phyloP scores from a whole-genome alignment of 2,797 vertebrate species.

The Takifugu ocellatus region DNA sequence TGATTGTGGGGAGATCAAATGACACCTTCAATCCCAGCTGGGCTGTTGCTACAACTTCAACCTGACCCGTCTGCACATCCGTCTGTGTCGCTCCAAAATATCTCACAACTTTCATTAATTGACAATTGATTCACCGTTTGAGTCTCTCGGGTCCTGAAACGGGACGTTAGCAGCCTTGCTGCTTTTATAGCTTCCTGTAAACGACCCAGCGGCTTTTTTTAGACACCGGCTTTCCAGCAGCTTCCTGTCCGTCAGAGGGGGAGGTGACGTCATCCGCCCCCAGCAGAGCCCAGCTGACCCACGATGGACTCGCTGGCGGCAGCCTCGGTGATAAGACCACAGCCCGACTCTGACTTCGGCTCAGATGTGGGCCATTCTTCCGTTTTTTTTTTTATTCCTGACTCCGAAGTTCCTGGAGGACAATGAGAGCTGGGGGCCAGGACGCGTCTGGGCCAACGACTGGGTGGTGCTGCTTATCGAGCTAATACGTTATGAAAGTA shows the following conservation, averaged over 20 bases:
- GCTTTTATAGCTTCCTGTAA: conserved; percentile 69
- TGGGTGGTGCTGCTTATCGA: conserved; percentile 77
- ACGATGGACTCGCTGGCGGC: conserved; percentile 26
- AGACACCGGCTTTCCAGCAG: conserved; percentile 52
- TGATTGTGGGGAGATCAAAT: conserved; percentile 89
- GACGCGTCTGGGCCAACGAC: conserved; percentile 55
- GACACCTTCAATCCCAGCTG: conserved; percentile 15
- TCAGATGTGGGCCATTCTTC: conserved; percentile 37
- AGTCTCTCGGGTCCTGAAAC: conserved; percentile 18
- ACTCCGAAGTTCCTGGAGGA: conserved; percentile 23
- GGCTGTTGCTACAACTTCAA: too few relatives aligned
- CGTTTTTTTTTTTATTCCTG: conserved; percentile 35
- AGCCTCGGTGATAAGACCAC: background rate
- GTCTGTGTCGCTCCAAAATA: too few relatives aligned
- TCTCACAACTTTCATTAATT: conserved; percentile 14
- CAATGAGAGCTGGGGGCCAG: conserved; percentile 30
- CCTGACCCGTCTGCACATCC: too few relatives aligned
- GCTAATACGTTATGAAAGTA: conserved; percentile 80
- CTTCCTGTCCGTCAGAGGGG: conserved; percentile 73
- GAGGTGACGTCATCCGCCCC: conserved; percentile 72
- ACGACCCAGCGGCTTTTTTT: conserved; percentile 71
- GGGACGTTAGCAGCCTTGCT: conserved; percentile 49
- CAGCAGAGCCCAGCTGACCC: conserved; percentile 21
- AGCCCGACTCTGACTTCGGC: conserved; percentile 40
- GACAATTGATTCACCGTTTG: conserved; percentile 45